Conservation (phyloP, 2,113 vertebrate species). For the Haemorhous mexicanus region DNA sequence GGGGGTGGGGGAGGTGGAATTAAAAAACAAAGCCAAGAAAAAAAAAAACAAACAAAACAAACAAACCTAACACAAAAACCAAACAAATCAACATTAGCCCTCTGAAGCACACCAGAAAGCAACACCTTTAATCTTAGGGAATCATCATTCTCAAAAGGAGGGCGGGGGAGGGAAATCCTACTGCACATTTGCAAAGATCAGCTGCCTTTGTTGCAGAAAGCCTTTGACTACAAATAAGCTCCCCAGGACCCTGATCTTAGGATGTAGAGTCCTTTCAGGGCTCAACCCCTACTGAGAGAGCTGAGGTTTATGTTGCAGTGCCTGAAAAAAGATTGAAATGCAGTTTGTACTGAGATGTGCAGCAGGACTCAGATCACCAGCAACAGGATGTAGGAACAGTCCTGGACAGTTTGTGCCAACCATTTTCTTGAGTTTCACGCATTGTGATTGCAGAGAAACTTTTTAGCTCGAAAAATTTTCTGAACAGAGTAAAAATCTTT, state of each 20-base stretch:
- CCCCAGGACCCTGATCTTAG: background rate
- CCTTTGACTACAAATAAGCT: background rate
- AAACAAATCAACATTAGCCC: background rate
- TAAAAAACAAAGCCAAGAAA: background rate
- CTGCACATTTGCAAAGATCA: background rate
- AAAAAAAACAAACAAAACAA: background rate
- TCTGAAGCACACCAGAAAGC: background rate
- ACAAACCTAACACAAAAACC: background rate
- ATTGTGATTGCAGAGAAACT: background rate
- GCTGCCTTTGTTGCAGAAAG: background rate
- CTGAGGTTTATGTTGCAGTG: background rate
- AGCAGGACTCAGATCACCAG: background rate
- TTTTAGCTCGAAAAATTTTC: background rate
- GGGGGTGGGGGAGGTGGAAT: background rate
- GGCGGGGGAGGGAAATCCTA: rapidly evolving
- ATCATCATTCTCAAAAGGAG: background rate
- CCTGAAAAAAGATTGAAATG: background rate
- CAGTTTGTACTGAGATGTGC: background rate
- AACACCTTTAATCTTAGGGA: background rate
- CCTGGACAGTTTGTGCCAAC: background rate
- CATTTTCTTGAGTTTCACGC: background rate
- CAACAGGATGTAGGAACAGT: background rate
- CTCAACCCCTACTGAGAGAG: background rate
- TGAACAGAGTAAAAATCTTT: background rate
- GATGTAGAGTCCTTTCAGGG: background rate